Conservation (phyloP, 2,888 invertebrate genomes). For the Dexiosoma caninum region DNA sequence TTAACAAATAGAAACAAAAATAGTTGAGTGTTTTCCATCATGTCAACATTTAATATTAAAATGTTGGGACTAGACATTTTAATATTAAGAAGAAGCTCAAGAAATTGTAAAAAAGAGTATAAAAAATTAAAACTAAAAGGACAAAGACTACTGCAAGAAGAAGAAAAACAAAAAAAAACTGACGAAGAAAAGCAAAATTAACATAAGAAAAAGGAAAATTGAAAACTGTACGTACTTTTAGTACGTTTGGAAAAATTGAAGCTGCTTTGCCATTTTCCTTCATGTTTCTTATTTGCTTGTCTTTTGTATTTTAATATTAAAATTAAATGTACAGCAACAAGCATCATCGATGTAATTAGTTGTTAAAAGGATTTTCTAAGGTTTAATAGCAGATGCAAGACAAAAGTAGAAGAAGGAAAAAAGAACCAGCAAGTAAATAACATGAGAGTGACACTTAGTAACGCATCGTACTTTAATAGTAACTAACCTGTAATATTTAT, state of each 20-base stretch:
- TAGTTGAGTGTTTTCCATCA: slow-evolving; percentile 36
- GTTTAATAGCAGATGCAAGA: background rate
- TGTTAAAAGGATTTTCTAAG: slow-evolving; percentile 44
- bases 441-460: background rate
- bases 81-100: background rate
- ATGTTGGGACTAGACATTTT: slow-evolving; percentile 19
- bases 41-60: slow-evolving; percentile 49
- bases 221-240: background rate
- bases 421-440: background rate
- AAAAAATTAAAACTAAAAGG: background rate
- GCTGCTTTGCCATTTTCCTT: slow-evolving; percentile 5
- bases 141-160: slow-evolving; percentile 9
- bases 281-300: background rate
- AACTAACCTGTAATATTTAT: background rate
- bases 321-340: slow-evolving; percentile 48
- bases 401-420: background rate
- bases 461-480: background rate
- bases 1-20: background rate
- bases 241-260: slow-evolving; percentile 1
- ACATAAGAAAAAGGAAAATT: background rate
- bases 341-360: slow-evolving; percentile 57
- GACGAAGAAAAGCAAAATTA: background rate
- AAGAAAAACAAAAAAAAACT: background rate
- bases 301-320: slow-evolving; percentile 28
- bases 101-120: background rate